Conservation (phyloP, 2,797 vertebrate species). For the Notolepis coatsorum region DNA sequence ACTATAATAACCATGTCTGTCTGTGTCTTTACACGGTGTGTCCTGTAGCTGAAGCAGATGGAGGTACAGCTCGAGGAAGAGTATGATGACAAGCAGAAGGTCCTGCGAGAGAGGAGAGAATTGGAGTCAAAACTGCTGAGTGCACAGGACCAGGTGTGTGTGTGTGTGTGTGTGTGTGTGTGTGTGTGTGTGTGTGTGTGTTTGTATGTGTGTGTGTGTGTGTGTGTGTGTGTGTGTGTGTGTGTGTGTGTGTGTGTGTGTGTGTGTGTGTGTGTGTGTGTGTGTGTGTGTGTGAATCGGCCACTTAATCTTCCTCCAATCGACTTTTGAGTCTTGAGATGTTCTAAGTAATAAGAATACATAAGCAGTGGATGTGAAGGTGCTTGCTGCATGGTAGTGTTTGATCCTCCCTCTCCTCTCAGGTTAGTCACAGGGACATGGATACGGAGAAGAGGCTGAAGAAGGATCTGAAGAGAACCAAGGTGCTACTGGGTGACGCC, state of each 20-base stretch:
- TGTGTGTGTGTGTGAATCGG: slow-evolving; percentile 38
- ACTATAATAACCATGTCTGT: neutral
- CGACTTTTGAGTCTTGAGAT: slow-evolving; percentile 43
- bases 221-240: slow-evolving; percentile 38
- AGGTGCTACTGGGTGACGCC: slow-evolving; percentile 94
- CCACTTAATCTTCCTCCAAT: slow-evolving; percentile 61
- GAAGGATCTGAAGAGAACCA: slow-evolving; percentile 97
- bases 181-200: slow-evolving; percentile 32
- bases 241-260: no score
- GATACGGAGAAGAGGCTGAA: slow-evolving; percentile 94
- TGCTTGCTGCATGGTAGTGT: slow-evolving; percentile 26
- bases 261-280: slow-evolving; percentile 37
- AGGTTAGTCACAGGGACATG: slow-evolving; percentile 94
- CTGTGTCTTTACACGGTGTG: slow-evolving; percentile 46
- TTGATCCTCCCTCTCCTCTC: slow-evolving; percentile 46
- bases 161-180: slow-evolving; percentile 41
- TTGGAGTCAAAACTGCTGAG: slow-evolving; percentile 90
- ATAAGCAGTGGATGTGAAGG: slow-evolving; percentile 18
- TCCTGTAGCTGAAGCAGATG: slow-evolving; percentile 93
- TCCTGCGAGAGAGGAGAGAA: slow-evolving; percentile 92
- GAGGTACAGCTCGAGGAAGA: slow-evolving; percentile 97
- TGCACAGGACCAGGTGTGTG: slow-evolving; percentile 91
- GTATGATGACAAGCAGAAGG: slow-evolving; percentile 97
- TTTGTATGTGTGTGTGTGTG: slow-evolving; percentile 37
- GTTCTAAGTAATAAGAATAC: slow-evolving; percentile 28